These are phyloP conservation scores for Corella eumyota DNA, from an alignment of 23 tunicate species.

Conservation along the genomic window DNA sequence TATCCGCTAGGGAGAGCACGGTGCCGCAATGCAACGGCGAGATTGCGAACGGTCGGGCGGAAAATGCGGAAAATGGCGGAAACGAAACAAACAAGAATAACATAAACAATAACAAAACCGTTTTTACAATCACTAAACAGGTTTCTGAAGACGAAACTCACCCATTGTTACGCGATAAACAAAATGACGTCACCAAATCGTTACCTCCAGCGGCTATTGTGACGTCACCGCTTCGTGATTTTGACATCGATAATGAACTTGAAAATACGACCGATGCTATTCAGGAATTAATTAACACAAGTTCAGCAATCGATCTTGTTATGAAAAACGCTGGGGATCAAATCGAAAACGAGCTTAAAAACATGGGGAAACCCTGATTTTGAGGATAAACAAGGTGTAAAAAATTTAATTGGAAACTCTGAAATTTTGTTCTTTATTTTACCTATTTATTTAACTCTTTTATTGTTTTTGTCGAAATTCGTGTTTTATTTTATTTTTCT, in stretches of 20 bases:
- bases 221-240: conserved; percentile 13
- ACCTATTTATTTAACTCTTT: no score
- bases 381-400: no score
- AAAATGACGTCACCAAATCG: background rate
- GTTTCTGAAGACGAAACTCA: conserved; percentile 2
- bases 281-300: conserved; percentile 34
- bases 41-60: background rate
- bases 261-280: conserved; percentile 52
- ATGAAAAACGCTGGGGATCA: conserved; percentile 26
- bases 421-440: no score
- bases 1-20: background rate
- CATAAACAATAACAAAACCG: no score
- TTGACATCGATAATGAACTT: conserved; percentile 48
- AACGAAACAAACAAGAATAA: background rate
- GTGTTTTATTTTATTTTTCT: no score
- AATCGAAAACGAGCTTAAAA: conserved; percentile 12
- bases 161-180: background rate
- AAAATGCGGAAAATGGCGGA: background rate
- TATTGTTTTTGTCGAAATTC: no score
- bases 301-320: conserved; percentile 39
- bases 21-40: background rate
- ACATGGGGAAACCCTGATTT: no score
- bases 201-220: no score
- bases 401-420: no score
- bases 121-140: no score